Conservation (phyloP, 2,797 vertebrate genomes). For the Tenualosa ilisha region DNA sequence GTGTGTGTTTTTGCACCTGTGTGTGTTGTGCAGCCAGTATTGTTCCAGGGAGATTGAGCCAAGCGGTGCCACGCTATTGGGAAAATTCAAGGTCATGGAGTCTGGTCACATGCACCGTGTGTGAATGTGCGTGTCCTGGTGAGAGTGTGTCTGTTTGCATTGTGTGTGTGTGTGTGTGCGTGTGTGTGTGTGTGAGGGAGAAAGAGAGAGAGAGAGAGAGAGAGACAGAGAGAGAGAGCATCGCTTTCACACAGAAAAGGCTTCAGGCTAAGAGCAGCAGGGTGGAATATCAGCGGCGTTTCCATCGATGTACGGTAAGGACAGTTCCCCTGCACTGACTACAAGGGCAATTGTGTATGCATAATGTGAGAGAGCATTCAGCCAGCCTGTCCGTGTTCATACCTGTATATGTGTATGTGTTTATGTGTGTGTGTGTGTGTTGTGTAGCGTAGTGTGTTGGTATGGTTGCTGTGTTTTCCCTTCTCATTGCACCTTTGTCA, state of each 20-base stretch:
- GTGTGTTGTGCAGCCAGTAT: conserved; percentile 34
- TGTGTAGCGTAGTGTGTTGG: not conserved
- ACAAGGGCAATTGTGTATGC: conserved; percentile 28
- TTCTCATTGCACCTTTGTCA: conserved; percentile 28
- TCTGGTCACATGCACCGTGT: conserved; percentile 49
- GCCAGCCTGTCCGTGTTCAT: not conserved
- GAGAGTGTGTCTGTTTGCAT: conserved; percentile 7
- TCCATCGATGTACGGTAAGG: conserved; percentile 61
- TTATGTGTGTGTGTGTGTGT: conserved; percentile 11
- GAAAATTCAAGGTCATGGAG: conserved; percentile 58
- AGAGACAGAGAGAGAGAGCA: conserved; percentile 1
- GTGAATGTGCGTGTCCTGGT: conserved; percentile 25
- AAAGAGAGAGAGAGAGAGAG: not conserved
- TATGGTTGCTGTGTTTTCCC: not conserved
- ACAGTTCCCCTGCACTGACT: conserved; percentile 24
- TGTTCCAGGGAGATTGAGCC: conserved; percentile 26
- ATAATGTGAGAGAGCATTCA: conserved; percentile 2
- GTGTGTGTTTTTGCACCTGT: conserved; percentile 28
- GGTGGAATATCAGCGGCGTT: conserved; percentile 47
- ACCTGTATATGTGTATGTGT: conserved; percentile 4
- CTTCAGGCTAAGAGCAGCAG: conserved; percentile 46
- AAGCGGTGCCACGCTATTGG: conserved; percentile 40
- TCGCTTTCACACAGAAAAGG: conserved; percentile 29
- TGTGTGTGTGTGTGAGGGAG: conserved; percentile 29
- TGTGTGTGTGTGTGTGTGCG: conserved; percentile 37